Evolutionary conservation across 2,888 invertebrate genomes (phyloP), one percentile per base, ranked within the genome.

Genomic region (Pristionchus japonicus): DNA sequence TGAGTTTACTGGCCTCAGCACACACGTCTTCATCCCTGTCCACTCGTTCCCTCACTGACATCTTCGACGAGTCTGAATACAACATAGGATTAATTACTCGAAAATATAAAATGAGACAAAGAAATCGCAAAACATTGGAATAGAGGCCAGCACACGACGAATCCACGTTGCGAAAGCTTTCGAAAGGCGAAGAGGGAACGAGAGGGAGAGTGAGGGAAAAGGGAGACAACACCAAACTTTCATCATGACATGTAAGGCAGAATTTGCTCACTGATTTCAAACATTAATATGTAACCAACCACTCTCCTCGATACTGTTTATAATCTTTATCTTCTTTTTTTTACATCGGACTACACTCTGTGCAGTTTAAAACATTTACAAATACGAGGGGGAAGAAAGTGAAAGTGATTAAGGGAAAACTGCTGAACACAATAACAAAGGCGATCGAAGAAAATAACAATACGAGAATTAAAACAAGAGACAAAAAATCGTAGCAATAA

Each of bases 381-480:
- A 40, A 74, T 31, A 74, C n/a, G 31, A 70, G 34, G 70, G 20
- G 37, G 34, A 74, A 43, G 27, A 97, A 97, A 94, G 97, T 96
- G 92, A 97, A 97, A 34, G 40, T 80, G 52, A 37, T 52, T 15
- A 61, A 83, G 47, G 34, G 43, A 61, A 61, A 52, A 34, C 43
- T 47, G 40, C 27, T 27, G 49, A 37, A 57, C 80, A 88, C 64
- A 70, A 23, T 49, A 70, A 80, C 77, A 49, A 83, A 80, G 70
- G 47, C 82, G 40, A 88, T 57, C 84, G 37, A 64, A 88, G n/a
- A n/a, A n/a, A n/a, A 85, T 37, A 77, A 82, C 27, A 34, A 86
- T 49, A 27, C 40, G 15, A 40, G 47, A 49, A 82, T 82, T 23
- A 31, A 82, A 82, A 49, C 31, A 82, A 43, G 43, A 15, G 34